Conservation (phyloP, 2,797 vertebrate genomes). For the Sebastiscus albofasciatus region DNA sequence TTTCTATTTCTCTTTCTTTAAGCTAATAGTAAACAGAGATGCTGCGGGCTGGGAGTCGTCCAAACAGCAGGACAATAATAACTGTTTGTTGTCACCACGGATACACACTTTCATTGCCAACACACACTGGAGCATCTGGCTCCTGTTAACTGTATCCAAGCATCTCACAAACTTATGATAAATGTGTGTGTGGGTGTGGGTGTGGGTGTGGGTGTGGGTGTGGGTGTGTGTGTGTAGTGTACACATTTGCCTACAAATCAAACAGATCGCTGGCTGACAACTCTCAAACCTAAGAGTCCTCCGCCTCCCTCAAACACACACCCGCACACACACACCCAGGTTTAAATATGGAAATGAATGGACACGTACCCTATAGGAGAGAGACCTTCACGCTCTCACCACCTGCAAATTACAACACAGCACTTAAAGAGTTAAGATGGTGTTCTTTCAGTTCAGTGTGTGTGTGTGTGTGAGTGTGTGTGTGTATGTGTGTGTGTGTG, state of each 20-base stretch:
- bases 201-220: constrained; percentile 6
- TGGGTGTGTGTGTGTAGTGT: not conserved
- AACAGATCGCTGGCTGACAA: not conserved
- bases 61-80: constrained; percentile 78
- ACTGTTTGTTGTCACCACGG: constrained; percentile 77
- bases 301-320: not conserved
- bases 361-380: not conserved
- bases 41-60: constrained; percentile 63
- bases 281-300: not conserved
- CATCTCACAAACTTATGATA: constrained; percentile 49
- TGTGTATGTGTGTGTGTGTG: constrained; percentile 44
- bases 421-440: constrained; percentile 78
- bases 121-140: constrained; percentile 72
- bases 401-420: constrained; percentile 80
- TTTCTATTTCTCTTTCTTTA: constrained; percentile 42
- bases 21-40: constrained; percentile 64
- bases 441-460: constrained; percentile 61
- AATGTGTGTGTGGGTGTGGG: not conserved
- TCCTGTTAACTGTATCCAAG: constrained; percentile 72
- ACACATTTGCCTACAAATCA: not conserved
- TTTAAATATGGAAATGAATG: constrained; percentile 20
- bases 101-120: constrained; percentile 69
- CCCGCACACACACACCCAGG: not conserved
- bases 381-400: constrained; percentile 52
- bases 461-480: constrained; percentile 36